Conservation (phyloP, 2,113 vertebrate genomes). For the Dromas ardeola region DNA sequence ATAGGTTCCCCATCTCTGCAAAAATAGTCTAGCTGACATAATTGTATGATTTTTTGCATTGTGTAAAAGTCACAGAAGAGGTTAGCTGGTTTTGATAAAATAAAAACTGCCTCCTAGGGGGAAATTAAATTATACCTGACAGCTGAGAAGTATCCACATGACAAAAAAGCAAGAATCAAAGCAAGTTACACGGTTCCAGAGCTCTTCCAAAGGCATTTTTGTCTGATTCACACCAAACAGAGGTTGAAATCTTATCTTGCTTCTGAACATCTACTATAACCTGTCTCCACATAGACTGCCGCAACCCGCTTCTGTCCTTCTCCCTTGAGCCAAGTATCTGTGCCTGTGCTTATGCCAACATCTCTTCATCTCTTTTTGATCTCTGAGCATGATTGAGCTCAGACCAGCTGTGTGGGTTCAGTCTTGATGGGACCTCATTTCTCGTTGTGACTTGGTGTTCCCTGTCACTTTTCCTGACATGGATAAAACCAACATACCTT, state of each 20-base stretch:
- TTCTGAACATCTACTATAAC: neutral
- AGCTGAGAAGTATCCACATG: neutral
- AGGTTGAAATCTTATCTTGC: neutral
- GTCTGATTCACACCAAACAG: neutral
- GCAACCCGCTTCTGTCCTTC: neutral
- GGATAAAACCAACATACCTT: neutral
- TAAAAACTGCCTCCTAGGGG: neutral
- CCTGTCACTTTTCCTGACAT: neutral
- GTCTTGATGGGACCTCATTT: neutral
- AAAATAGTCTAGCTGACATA: neutral
- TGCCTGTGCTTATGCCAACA: neutral
- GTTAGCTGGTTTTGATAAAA: constrained; percentile 14
- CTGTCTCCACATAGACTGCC: neutral
- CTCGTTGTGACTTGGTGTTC: neutral
- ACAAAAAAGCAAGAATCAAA: neutral
- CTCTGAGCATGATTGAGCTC: neutral
- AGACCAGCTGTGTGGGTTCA: neutral
- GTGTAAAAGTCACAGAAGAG: neutral
- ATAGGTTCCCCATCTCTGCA: neutral
- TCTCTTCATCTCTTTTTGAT: neutral
- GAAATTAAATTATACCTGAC: neutral
- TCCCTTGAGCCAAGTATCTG: neutral
- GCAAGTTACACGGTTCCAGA: neutral
- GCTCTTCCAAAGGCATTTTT: neutral
- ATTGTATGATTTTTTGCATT: neutral